Evolutionary conservation across 2,888 invertebrate species (phyloP), one percentile per base, ranked within the genome.

Genomic region (Saturnia japonica): DNA sequence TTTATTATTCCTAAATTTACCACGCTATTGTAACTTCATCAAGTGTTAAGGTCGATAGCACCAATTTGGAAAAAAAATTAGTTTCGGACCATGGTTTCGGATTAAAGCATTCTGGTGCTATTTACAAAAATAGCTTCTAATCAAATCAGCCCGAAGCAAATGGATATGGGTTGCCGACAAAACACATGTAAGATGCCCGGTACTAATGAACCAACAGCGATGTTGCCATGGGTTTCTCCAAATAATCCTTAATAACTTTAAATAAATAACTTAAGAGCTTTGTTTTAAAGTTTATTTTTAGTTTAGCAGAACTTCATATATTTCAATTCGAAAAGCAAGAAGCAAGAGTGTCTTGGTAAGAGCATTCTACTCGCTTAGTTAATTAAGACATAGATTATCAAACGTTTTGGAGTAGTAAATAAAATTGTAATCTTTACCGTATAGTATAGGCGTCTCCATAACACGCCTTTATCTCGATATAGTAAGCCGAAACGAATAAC

Each of bases 351-450:
- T 78, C 80, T 75, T 81, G 78, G 88, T 87, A 85, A 84, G 75
- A 77, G 85, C 80, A 77, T 81, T 84, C 83, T 88, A 87, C 90
- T 88, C 90, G 91, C 90, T 91, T 86, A 86, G 92, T 93, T 94
- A 94, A 94, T 94, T 93, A 94, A 94, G 94, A 94, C 93, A 91
- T 93, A 91, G 90, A 92, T 93, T 93, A 94, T 93, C 91, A 88
- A 93, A 90, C 91, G 91, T 89, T 91, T 91, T 89, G 84, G 88
- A 87, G 93, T 86, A 91, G 93, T 93, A 93, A 94, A 94, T 93
- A 93, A 93, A 94, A 90, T 86, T 88, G 85, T 92, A 92, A 94
- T 93, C 93, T 93, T 84, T 83, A 85, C 86, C 80, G 85, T 88
- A 87, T 85, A 85, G 86, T 82, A 88, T 84, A 91, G 91, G 91